phyloP scores from a whole-genome alignment of 1,140 invertebrate genomes.

The Drosophila leontia region DNA sequence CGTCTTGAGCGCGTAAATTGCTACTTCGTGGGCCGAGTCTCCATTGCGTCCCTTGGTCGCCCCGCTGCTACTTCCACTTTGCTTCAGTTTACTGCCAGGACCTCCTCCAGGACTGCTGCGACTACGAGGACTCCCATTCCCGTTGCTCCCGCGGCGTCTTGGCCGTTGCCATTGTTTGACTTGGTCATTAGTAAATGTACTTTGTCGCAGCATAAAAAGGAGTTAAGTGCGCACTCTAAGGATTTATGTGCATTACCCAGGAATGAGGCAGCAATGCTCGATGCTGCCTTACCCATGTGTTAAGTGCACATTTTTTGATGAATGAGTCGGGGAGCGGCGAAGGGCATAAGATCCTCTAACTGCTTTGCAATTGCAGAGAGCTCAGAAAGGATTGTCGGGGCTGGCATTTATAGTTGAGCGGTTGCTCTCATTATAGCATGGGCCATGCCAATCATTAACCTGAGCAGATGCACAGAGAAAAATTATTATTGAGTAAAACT shows the following conservation, averaged over 20 bases:
- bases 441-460: conserved; percentile 32
- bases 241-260: conserved; percentile 62
- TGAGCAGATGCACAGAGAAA: not conserved
- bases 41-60: not conserved
- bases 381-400: conserved; percentile 11
- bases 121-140: conserved; percentile 19
- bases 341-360: conserved; percentile 3
- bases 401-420: conserved; percentile 25
- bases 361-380: conserved; percentile 53
- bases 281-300: conserved; percentile 63
- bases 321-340: conserved; percentile 40
- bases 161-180: conserved; percentile 72
- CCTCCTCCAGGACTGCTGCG: conserved; percentile 11
- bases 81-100: conserved; percentile 42
- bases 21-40: conserved; percentile 65
- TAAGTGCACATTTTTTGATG: conserved; percentile 69
- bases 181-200: conserved; percentile 84
- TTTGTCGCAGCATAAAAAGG: conserved; percentile 82
- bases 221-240: conserved; percentile 81
- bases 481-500: not conserved
- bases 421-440: conserved; percentile 9
- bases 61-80: conserved; percentile 53
- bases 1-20: conserved; percentile 78
- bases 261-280: conserved; percentile 39
- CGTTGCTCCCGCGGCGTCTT: conserved; percentile 23